Base-by-base conservation (phyloP, 2,113 vertebrate species). In the Chamaetylas fuelleborni region DNA sequence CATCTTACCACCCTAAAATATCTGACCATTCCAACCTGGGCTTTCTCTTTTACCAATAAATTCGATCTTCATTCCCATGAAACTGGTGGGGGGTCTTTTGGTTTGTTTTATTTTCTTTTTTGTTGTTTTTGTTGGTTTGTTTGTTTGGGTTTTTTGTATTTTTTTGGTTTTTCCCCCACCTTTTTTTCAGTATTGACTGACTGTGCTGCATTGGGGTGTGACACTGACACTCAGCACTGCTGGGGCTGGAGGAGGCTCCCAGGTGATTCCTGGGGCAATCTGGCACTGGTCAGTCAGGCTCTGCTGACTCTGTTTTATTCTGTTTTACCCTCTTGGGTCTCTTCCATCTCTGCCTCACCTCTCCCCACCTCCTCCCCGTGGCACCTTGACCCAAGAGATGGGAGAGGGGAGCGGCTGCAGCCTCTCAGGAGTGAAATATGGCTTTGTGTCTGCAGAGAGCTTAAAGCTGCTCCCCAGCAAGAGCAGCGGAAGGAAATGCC, bases 401-500 rank as follows among this genome's bases (percentile, higher is more conserved):
- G 58, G 66, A 95, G 34, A 16, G 29, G 71, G 74, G 74, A 76
- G 29, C 4, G 45, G 66, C 80, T 33, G 62, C 0, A 10, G 90
- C 73, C 84, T 89, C 86, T 94, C 83, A 54, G 51, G 38, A 77
- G 86, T 93, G 78, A 96, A 97, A 94, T 82, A 90, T 66, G 81
- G 93, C 94, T 97, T 87, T 96, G 90, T 94, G 82, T 97, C 95
- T 95, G 92, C 86, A 80, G 61, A 70, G 76, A 91, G 81, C 87
- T 94, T 95, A 90, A 95, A 93, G 88, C 94, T 91, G 92, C 92
- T 94, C 92, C 90, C 94, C 96, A 84, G 95, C 83, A 93, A 93
- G 90, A 94, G 92, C 94, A 95, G 84, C 18, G 72, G 95, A 95
- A 95, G 95, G 95, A 93, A 97, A 96, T 95, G 92, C 95, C 95